phyloP scores from a whole-genome alignment of 37 sponge, comb jelly and placozoan species.

The Tethya wilhelma region DNA sequence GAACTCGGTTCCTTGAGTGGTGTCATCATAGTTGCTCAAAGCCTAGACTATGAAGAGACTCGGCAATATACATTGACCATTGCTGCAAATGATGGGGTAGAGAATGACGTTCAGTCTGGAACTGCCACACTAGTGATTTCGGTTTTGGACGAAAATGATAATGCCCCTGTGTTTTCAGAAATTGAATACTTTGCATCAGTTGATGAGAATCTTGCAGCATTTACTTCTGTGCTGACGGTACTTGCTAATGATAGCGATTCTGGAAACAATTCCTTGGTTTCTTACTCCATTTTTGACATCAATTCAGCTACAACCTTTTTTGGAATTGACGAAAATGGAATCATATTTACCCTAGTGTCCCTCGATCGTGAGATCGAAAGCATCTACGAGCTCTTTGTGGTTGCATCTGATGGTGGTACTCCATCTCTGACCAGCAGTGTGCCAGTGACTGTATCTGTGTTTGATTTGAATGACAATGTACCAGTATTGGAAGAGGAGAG shows the following conservation, averaged over 20 bases:
- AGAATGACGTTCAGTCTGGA: slow-evolving; percentile 30
- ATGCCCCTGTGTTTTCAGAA: slow-evolving; percentile 63
- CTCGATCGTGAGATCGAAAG: slow-evolving; percentile 43
- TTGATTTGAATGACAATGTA: slow-evolving; percentile 70
- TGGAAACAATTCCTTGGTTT: slow-evolving; percentile 26
- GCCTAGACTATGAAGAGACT: slow-evolving; percentile 47
- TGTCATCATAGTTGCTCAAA: not conserved
- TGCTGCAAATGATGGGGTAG: slow-evolving; percentile 54
- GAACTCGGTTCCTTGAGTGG: slow-evolving; percentile 41
- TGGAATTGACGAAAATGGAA: slow-evolving; percentile 32
- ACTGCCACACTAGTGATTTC: slow-evolving; percentile 39
- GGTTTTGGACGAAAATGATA: slow-evolving; percentile 78
- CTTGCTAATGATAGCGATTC: slow-evolving; percentile 38
- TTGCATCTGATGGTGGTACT: slow-evolving; percentile 62
- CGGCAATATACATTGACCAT: slow-evolving; percentile 24
- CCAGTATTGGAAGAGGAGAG: slow-evolving; percentile 35
- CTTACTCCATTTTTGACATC: slow-evolving; percentile 28
- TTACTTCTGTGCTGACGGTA: slow-evolving; percentile 8
- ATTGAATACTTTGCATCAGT: slow-evolving; percentile 7
- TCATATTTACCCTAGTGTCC: not conserved
- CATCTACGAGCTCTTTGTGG: slow-evolving; percentile 36
- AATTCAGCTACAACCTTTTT: not conserved
- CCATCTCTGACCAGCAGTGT: slow-evolving; percentile 45
- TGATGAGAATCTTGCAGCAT: slow-evolving; percentile 24
- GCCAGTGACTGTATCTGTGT: slow-evolving; percentile 33